Evolutionary conservation across 1,140 invertebrate species (phyloP).

Genomic region (Papilio polyxenes): DNA sequence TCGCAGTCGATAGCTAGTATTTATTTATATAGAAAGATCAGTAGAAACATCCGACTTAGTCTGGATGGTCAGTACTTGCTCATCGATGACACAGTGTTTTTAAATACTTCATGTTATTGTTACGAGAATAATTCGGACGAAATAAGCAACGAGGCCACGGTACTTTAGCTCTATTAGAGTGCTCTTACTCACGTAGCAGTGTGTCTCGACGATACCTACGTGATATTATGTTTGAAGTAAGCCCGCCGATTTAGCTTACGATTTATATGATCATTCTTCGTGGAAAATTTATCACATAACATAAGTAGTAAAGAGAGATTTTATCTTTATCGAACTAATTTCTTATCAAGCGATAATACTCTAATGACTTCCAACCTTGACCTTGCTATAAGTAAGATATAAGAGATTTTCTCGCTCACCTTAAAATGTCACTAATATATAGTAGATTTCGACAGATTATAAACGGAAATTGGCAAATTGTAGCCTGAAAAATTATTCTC

Average conservation of each 20-base stretch:
- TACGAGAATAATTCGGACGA: slow-evolving; percentile 28
- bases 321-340: background rate
- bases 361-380: background rate
- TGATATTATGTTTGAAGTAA: background rate
- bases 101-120: slow-evolving; percentile 26
- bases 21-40: background rate
- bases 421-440: background rate
- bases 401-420: background rate
- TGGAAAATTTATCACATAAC: background rate
- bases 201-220: background rate
- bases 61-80: background rate
- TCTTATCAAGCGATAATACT: background rate
- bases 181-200: slow-evolving; percentile 24
- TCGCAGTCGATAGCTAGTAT: no score
- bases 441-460: no score
- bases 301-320: background rate
- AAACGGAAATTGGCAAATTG: background rate
- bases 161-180: slow-evolving; percentile 22
- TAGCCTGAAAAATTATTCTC: no score
- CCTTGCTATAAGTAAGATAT: background rate
- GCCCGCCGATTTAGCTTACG: background rate
- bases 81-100: slow-evolving; percentile 15
- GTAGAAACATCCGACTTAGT: background rate
- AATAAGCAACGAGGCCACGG: slow-evolving; percentile 2
- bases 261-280: slow-evolving; percentile 9